Base-by-base conservation (phyloP, 1,140 invertebrate genomes). In the Papilio machaon region DNA sequence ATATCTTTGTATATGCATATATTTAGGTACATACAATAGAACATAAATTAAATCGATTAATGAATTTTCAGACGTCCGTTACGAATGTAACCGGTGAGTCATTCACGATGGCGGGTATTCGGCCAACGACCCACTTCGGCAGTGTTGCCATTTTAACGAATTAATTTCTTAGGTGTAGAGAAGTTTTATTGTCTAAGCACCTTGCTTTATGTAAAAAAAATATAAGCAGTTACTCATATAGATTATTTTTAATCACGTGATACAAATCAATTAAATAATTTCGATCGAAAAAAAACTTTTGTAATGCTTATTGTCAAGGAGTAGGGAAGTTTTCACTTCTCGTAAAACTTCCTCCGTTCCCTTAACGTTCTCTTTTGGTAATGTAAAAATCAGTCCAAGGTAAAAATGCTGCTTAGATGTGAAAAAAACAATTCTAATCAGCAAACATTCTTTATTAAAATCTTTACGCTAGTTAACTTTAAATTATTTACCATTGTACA, bases 101-200 rank as follows among this genome's bases (percentile, higher is more conserved):
- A 93, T 88, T 88, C 85, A 85, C 86, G 84, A 85, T 83, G 84
- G 83, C 82, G 82, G 87, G 87, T 90, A 90, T 91, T 91, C 91
- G 92, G 92, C 90, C 91, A 92, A 91, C 89, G 91, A 92, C 92
- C 91, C 87, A 94, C 87, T 93, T 93, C 82, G 88, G 87, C 81
- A 87, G 85, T 85, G 79, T 84, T 81, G 85, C 84, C 84, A 83
- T 84, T 84, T 83, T 82, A 76, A 54, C 46, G 47, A 76, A 49
- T 49, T 52, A 76, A 19, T 19, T 46, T 8, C 23, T 19, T 76
- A 52, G 47, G 11, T 30, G 2, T 70, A 15, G 64, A 11, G 30
- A 7, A 35, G 30, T 70, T 11, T 70, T 35, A 30, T 64, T 3
- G 23, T 30, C 60, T 70, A 15, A 30, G 10, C 11, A 10, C 8